A percentile compares a stretch with the other conserved stretches of the same genome.
phyloP scores from a whole-genome alignment of 1,140 invertebrate species.

The Fopius arisanus region DNA sequence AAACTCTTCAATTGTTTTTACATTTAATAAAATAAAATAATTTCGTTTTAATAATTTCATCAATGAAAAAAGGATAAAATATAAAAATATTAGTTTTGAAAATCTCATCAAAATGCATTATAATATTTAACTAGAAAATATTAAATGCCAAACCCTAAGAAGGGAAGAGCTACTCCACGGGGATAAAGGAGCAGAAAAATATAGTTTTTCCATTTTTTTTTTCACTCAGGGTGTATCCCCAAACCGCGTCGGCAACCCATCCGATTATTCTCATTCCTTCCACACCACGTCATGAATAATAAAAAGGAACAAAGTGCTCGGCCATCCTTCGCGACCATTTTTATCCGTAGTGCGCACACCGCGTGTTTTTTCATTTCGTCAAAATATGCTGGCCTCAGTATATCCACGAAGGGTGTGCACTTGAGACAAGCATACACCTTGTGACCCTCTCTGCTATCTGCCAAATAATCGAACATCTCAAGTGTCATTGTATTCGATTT shows the following conservation, averaged over 20 bases:
- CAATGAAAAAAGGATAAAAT: too few relatives aligned
- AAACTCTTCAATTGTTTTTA: too few relatives aligned
- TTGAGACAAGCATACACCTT: constrained; percentile 5
- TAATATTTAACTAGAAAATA: too few relatives aligned
- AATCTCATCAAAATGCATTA: too few relatives aligned
- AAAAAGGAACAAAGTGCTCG: constrained; percentile 60
- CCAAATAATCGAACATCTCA: background rate
- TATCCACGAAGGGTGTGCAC: constrained; percentile 29
- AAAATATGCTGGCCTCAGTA: constrained; percentile 55
- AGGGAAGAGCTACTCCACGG: background rate
- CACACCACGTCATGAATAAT: constrained; percentile 64
- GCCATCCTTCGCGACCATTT: constrained; percentile 52
- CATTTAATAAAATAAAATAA: too few relatives aligned
- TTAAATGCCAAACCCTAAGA: too few relatives aligned
- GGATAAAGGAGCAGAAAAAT: background rate
- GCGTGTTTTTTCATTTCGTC: constrained; percentile 34
- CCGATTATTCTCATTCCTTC: constrained; percentile 22
- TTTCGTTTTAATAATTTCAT: too few relatives aligned
- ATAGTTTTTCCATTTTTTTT: background rate
- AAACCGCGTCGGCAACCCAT: constrained; percentile 12
- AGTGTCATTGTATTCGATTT: constrained; percentile 1
- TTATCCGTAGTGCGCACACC: constrained; percentile 52
- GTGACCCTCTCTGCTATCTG: background rate
- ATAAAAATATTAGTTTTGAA: too few relatives aligned
- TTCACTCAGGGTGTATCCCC: background rate